A percentile compares a stretch with the other conserved stretches of the same genome.
These are phyloP conservation scores for Onychomys torridus DNA, from an alignment of 2,797 vertebrate genomes.

Conservation along the genomic window DNA sequence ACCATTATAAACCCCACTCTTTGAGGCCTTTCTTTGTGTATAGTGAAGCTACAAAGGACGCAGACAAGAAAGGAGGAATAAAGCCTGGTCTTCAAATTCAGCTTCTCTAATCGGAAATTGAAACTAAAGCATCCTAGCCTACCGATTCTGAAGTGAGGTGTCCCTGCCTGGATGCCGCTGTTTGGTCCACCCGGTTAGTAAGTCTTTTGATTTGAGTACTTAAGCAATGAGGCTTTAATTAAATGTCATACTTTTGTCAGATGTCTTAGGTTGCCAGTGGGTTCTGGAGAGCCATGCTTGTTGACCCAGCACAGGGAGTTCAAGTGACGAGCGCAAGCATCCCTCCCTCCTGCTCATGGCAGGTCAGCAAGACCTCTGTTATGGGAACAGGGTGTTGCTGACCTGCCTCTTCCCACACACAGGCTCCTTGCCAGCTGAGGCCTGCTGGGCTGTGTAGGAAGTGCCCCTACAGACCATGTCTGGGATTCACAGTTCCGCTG, in stretches of 20 bases:
- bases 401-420: slow-evolving; percentile 8
- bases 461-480: neutral
- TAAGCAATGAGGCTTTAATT: neutral
- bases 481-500: neutral
- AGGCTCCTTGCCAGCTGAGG: slow-evolving; percentile 18
- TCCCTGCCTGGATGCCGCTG: neutral
- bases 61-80: neutral
- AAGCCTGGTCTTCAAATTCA: neutral
- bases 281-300: neutral
- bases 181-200: neutral
- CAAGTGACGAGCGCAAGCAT: neutral
- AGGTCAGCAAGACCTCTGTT: slow-evolving; percentile 54
- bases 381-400: neutral
- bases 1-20: neutral
- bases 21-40: neutral
- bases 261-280: neutral
- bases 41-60: neutral
- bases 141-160: neutral
- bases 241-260: neutral
- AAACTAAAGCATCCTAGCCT: neutral
- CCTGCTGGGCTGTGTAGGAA: neutral
- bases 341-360: neutral
- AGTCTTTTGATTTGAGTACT: neutral
- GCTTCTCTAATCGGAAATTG: slow-evolving; percentile 16
- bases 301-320: neutral